Conservation (phyloP, 2,113 vertebrate species). For the Zonotrichia leucophrys region DNA sequence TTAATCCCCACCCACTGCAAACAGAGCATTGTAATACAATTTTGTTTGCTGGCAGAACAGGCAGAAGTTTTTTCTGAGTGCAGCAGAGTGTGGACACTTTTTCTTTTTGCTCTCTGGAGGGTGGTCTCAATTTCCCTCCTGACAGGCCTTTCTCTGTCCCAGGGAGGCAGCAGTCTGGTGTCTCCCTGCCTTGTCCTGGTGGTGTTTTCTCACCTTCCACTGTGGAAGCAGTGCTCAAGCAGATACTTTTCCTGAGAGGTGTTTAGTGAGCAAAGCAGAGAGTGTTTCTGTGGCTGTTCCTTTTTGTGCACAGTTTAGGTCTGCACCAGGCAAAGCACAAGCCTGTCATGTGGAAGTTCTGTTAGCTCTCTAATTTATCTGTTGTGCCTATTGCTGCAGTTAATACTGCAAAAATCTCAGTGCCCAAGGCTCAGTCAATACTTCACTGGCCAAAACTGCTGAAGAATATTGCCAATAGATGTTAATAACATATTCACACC, state of each 20-base stretch:
- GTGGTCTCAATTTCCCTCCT: not conserved
- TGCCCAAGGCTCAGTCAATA: not conserved
- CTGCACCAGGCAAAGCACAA: not conserved
- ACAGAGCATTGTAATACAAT: not conserved
- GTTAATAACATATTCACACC: not conserved
- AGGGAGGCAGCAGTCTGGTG: not conserved
- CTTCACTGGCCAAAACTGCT: not conserved
- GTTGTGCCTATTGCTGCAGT: not conserved
- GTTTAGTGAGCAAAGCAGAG: not conserved
- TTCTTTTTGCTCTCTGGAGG: not conserved
- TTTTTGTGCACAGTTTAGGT: not conserved
- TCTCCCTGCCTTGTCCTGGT: not conserved
- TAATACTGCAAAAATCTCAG: not conserved
- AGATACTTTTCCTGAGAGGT: not conserved
- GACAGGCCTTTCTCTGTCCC: not conserved
- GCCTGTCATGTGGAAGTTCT: not conserved
- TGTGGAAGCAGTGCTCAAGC: not conserved
- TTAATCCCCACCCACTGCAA: not conserved
- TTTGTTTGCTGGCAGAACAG: not conserved
- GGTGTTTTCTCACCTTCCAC: accelerated
- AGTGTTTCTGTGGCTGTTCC: not conserved
- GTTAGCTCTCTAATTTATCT: not conserved
- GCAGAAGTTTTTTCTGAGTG: not conserved
- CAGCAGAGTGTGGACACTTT: not conserved
- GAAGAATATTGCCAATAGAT: not conserved